Evolutionary conservation across 2,797 vertebrate species (phyloP).

Genomic region (Gymnopithys bicolor): DNA sequence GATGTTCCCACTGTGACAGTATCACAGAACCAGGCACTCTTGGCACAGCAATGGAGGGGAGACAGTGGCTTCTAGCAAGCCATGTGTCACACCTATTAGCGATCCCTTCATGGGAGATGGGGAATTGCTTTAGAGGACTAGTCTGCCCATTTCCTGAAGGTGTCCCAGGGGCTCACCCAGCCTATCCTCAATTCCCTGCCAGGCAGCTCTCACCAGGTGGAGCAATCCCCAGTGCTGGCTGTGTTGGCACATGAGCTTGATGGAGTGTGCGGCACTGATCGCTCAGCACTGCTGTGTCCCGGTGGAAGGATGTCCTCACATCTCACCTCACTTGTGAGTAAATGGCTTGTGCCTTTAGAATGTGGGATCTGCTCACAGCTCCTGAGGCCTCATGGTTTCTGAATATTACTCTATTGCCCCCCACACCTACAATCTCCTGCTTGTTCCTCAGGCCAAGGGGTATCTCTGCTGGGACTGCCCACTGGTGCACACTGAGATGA

Average conservation of each 20-base stretch:
- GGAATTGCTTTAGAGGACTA: not conserved
- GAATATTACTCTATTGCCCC: no score
- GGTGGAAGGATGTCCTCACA: not conserved
- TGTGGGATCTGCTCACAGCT: not conserved
- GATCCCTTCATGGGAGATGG: not conserved
- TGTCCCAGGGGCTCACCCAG: not conserved
- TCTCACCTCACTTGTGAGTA: not conserved
- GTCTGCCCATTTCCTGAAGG: fast-evolving
- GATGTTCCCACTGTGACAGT: not conserved
- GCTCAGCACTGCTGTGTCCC: not conserved
- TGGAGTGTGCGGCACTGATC: not conserved
- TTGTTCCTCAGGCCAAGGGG: not conserved
- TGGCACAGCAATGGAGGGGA: fast-evolving
- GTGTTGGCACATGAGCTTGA: fast-evolving
- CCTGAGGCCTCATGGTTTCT: not conserved
- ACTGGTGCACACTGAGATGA: not conserved
- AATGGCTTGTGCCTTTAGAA: not conserved
- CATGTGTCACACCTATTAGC: not conserved
- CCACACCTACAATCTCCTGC: not conserved
- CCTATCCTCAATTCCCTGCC: not conserved
- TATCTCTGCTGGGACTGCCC: not conserved
- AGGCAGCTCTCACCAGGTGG: not conserved
- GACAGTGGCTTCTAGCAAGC: not conserved
- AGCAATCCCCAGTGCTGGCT: not conserved
- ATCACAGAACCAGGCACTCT: not conserved